Evolutionary conservation across 1,140 invertebrate genomes (phyloP).

Genomic region (Drosophila nigrodunni): DNA sequence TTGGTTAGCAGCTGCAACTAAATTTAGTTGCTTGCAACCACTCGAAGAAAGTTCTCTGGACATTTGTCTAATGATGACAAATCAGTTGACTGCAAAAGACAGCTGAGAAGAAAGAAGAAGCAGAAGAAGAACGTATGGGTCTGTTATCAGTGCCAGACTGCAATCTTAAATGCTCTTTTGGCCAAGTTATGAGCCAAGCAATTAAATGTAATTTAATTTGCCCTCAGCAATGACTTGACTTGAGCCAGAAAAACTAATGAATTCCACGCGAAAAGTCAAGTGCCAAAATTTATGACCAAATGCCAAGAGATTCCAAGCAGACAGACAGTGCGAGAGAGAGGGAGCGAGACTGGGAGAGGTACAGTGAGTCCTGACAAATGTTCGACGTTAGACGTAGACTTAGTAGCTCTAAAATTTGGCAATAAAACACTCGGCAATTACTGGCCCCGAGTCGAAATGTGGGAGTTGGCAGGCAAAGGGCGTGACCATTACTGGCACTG

Average conservation of each 20-base stretch:
- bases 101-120: constrained; percentile 33
- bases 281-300: constrained; percentile 57
- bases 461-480: background rate
- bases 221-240: constrained; percentile 46
- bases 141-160: constrained; percentile 59
- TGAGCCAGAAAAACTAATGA: constrained; percentile 69
- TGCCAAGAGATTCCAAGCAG: background rate
- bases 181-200: constrained; percentile 74
- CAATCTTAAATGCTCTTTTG: constrained; percentile 22
- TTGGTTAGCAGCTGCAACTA: constrained; percentile 45
- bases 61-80: constrained; percentile 73
- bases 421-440: constrained; percentile 82
- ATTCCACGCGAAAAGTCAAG: constrained; percentile 69
- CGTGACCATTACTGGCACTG: constrained; percentile 9
- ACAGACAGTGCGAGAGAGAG: background rate
- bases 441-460: constrained; percentile 35
- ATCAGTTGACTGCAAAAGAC: constrained; percentile 30
- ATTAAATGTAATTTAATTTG: constrained; percentile 83
- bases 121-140: constrained; percentile 18
- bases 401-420: constrained; percentile 76
- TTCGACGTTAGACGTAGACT: constrained; percentile 77
- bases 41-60: constrained; percentile 49
- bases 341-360: background rate
- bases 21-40: constrained; percentile 48
- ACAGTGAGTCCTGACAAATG: constrained; percentile 69